A percentile compares a stretch with the other conserved stretches of the same genome.
Evolutionary conservation across 2,888 invertebrate species (phyloP).

Genomic region (Cetonia aurata): DNA sequence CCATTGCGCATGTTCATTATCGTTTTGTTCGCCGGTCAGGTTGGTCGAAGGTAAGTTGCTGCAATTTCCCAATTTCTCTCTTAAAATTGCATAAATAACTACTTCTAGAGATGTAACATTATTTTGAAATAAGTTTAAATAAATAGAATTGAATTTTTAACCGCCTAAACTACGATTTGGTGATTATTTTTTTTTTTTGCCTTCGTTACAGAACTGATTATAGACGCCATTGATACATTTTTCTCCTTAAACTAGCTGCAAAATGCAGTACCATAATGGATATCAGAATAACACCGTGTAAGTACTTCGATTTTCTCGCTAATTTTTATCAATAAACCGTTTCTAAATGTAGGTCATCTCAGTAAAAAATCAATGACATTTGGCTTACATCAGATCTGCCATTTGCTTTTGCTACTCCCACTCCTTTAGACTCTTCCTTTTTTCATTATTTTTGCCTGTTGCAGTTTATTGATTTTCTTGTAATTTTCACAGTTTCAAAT

Average conservation of each 20-base stretch:
- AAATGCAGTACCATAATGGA: constrained; percentile 68
- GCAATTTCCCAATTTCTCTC: constrained; percentile 29
- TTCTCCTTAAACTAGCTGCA: constrained; percentile 59
- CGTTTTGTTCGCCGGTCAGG: constrained; percentile 76
- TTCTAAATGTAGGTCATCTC: constrained; percentile 43
- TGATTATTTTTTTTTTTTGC: constrained; percentile 47
- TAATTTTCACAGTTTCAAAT: constrained; percentile 68
- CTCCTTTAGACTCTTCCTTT: constrained; percentile 36
- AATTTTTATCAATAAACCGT: constrained; percentile 28
- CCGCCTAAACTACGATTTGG: background rate
- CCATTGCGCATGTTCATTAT: constrained; percentile 66
- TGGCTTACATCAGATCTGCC: constrained; percentile 47
- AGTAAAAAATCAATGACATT: constrained; percentile 47
- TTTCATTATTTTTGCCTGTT: background rate
- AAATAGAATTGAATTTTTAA: background rate
- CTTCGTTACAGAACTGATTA: constrained; percentile 54
- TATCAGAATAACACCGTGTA: constrained; percentile 65
- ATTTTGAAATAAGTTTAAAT: constrained; percentile 13
- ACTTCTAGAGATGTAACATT: background rate
- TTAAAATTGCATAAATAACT: background rate
- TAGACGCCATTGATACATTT: constrained; percentile 56
- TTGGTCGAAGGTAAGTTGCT: constrained; percentile 59
- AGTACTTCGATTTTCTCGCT: constrained; percentile 51
- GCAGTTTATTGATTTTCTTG: constrained; percentile 33
- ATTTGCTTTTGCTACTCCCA: constrained; percentile 53